A percentile compares a stretch with the other conserved stretches of the same genome.
These are phyloP conservation scores for Oncorhynchus nerka DNA, from an alignment of 2,113 vertebrate genomes.

Conservation along the genomic window DNA sequence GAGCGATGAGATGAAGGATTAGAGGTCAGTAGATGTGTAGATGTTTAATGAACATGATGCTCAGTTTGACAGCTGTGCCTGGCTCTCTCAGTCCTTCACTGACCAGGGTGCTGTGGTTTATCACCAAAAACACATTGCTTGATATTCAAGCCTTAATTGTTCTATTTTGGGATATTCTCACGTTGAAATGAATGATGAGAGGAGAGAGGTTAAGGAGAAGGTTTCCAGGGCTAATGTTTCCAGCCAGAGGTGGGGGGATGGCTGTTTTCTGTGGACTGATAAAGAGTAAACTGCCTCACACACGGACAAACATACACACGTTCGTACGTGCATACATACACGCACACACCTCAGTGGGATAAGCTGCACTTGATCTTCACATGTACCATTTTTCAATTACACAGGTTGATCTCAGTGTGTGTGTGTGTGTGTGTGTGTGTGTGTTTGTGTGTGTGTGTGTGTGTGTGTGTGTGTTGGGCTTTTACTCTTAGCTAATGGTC, in stretches of 20 bases:
- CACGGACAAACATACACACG: background rate
- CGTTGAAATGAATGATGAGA: background rate
- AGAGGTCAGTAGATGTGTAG: too few species aligned
- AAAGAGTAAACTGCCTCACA: background rate
- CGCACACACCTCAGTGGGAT: conserved; percentile 28
- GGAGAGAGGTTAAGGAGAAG: too few species aligned
- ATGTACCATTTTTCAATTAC: conserved; percentile 51
- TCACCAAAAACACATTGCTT: too few species aligned
- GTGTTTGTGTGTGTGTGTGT: background rate
- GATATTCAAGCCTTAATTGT: background rate
- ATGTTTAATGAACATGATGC: too few species aligned
- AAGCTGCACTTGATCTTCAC: conserved; percentile 38
- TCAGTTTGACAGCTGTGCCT: too few species aligned
- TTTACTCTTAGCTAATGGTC: too few species aligned
- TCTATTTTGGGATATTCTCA: background rate
- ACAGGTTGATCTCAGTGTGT: conserved; percentile 5
- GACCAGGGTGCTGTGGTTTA: too few species aligned
- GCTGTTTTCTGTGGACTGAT: conserved; percentile 26
- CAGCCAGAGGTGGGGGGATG: conserved; percentile 20
- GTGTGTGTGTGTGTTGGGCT: background rate
- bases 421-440: background rate
- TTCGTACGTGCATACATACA: background rate
- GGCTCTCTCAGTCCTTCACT: too few species aligned
- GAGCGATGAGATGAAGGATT: too few species aligned
- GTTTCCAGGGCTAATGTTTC: conserved; percentile 5